Evolutionary conservation across 2,113 vertebrate genomes (phyloP).

Genomic region (Heptranchias perlo): DNA sequence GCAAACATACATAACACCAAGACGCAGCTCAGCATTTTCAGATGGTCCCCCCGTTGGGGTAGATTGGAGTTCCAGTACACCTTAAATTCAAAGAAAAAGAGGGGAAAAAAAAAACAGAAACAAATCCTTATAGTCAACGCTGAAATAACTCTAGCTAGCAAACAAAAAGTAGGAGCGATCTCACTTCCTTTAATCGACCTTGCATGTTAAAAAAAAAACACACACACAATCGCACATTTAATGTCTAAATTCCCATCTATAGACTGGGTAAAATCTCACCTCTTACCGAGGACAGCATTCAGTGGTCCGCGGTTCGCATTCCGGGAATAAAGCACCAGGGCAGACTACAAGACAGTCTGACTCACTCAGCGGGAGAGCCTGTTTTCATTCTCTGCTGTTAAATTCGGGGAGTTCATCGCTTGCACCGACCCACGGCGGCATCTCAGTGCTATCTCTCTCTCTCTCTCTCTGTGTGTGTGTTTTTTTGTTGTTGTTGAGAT

Average conservation of each 20-base stretch:
- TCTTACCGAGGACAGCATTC: neutral
- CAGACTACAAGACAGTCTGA: neutral
- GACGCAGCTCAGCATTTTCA: slow-evolving; percentile 93
- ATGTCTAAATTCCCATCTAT: neutral
- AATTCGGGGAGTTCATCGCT: neutral
- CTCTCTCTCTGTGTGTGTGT: too few relatives aligned
- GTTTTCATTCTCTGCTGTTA: neutral
- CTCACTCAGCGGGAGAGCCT: neutral
- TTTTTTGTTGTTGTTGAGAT: too few relatives aligned
- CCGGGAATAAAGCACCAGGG: neutral
- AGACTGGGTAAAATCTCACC: neutral
- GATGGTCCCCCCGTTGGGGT: slow-evolving; percentile 44
- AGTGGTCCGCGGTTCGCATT: neutral
- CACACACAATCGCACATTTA: neutral
- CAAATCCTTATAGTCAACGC: neutral
- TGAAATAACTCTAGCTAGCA: neutral
- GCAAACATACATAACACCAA: slow-evolving; percentile 87
- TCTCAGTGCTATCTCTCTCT: too few relatives aligned
- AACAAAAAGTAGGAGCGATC: too few relatives aligned
- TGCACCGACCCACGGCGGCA: too few relatives aligned
- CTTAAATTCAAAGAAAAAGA: neutral
- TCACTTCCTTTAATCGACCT: neutral
- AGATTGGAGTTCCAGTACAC: neutral
- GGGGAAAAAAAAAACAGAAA: too few relatives aligned
- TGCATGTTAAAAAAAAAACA: neutral